A percentile compares a stretch with the other conserved stretches of the same genome.
These are phyloP conservation scores for Hypotaenidia okinawae DNA, from an alignment of 2,797 vertebrate genomes.

Conservation along the genomic window DNA sequence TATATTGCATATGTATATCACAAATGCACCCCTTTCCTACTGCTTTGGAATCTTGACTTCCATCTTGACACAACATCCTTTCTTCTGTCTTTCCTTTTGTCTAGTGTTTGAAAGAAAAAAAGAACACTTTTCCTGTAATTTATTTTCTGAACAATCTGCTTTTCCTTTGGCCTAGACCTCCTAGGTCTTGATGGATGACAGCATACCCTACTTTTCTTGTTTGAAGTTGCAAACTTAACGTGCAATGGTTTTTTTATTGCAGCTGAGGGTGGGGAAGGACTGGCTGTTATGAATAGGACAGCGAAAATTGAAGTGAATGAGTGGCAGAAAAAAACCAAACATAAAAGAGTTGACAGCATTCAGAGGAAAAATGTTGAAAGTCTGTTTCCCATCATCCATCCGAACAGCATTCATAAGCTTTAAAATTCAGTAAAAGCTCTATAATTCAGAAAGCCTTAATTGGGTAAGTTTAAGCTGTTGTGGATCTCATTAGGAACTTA, in stretches of 20 bases:
- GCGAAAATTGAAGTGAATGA: not conserved
- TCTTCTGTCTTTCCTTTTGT: not conserved
- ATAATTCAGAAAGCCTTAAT: not conserved
- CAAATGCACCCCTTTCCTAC: not conserved
- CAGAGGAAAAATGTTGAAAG: not conserved
- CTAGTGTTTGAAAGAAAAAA: not conserved
- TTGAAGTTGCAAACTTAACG: not conserved
- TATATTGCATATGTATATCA: not conserved
- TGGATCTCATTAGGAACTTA: not conserved
- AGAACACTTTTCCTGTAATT: not conserved
- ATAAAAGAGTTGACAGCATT: not conserved
- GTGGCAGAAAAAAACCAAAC: not conserved
- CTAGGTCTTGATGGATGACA: not conserved
- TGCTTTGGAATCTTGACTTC: not conserved
- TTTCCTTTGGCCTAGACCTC: not conserved
- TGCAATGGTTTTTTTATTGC: not conserved
- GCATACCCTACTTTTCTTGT: not conserved
- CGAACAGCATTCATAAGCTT: not conserved
- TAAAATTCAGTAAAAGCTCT: not conserved
- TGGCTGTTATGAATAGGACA: not conserved
- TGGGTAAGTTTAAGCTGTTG: not conserved
- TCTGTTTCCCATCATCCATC: not conserved
- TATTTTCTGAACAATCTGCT: not conserved
- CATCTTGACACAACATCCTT: not conserved
- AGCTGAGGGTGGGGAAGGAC: not conserved